Conservation (phyloP, 2,888 invertebrate genomes). For the Tiliacea aurago region DNA sequence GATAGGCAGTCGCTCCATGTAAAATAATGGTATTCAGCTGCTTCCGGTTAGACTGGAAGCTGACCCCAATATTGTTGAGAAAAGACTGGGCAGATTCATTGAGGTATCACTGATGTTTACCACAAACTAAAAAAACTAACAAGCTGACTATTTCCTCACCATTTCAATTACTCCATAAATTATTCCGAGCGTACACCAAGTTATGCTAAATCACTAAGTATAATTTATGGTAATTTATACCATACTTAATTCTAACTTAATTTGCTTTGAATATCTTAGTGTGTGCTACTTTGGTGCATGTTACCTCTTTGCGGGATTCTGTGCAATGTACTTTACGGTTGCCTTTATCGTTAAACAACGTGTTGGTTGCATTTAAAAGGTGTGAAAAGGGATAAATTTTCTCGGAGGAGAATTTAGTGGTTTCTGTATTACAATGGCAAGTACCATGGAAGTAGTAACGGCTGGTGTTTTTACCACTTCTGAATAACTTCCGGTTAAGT, state of each 20-base stretch:
- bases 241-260: conserved; percentile 54
- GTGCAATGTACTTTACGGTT: conserved; percentile 13
- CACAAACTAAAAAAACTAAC: not conserved
- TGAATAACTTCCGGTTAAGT: not conserved
- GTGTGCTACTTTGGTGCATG: conserved; percentile 17
- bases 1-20: too few relatives aligned
- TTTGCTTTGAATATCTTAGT: conserved; percentile 45
- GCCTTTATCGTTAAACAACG: not conserved
- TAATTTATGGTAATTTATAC: conserved; percentile 45
- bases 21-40: too few relatives aligned
- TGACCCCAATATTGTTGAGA: too few relatives aligned
- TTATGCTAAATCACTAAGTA: conserved; percentile 40
- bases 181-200: conserved; percentile 14
- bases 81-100: too few relatives aligned
- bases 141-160: not conserved
- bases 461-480: not conserved
- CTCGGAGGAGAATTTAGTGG: not conserved
- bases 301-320: conserved; percentile 4
- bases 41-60: too few relatives aligned
- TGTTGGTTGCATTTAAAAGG: conserved; percentile 30
- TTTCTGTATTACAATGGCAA: not conserved
- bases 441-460: not conserved
- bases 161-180: conserved; percentile 29
- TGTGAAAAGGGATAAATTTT: conserved; percentile 6
- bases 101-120: too few relatives aligned